A percentile compares a stretch with the other conserved stretches of the same genome.
These are phyloP conservation scores for Gallirallus australis DNA, from an alignment of 2,797 vertebrate genomes.

Conservation along the genomic window DNA sequence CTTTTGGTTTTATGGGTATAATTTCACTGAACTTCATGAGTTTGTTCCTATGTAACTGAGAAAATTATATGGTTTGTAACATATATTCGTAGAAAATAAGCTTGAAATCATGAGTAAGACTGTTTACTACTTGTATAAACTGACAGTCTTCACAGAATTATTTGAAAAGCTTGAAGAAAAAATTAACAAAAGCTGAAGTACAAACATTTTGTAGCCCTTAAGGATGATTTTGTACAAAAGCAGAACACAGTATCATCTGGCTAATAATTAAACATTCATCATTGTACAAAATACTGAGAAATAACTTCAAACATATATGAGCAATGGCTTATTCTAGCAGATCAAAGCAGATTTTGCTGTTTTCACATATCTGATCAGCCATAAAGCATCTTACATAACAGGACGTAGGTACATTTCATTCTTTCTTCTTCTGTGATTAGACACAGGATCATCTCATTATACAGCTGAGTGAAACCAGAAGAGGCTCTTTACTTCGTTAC, in stretches of 20 bases:
- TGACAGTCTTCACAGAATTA: background rate
- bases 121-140: background rate
- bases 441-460: constrained; percentile 61
- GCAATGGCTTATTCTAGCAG: background rate
- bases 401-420: constrained; percentile 49
- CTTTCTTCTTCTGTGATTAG: constrained; percentile 58
- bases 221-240: background rate
- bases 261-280: constrained; percentile 16
- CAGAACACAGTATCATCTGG: background rate
- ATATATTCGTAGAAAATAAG: background rate
- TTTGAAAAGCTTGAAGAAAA: background rate
- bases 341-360: constrained; percentile 46
- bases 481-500: constrained; percentile 38
- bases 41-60: background rate
- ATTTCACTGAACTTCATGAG: background rate
- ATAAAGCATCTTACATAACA: constrained; percentile 63
- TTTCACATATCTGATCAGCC: constrained; percentile 50
- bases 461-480: constrained; percentile 71
- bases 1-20: background rate
- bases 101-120: background rate
- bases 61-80: background rate
- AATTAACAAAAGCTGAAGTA: background rate
- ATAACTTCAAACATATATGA: background rate
- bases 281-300: constrained; percentile 2
- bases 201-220: background rate